Evolutionary conservation across 2,113 vertebrate species (phyloP).

Genomic region (Desmodus rotundus): DNA sequence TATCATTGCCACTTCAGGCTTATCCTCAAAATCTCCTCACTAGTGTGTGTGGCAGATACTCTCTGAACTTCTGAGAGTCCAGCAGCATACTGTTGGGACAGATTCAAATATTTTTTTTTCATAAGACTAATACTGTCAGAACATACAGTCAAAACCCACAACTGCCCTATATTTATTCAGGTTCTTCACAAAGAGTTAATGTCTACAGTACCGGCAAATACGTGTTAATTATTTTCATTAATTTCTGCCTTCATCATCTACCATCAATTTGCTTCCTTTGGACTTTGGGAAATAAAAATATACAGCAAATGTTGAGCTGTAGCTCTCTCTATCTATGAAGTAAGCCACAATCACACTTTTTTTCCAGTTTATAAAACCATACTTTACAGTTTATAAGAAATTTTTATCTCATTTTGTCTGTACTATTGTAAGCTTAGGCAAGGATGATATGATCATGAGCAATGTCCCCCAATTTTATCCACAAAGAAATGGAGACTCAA

Average conservation of each 20-base stretch:
- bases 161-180: background rate
- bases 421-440: background rate
- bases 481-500: background rate
- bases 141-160: background rate
- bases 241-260: background rate
- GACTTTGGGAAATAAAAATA: background rate
- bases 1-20: background rate
- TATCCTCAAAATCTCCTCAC: background rate
- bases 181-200: background rate
- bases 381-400: background rate
- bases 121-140: background rate
- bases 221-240: background rate
- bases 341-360: background rate
- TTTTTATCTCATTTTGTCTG: background rate
- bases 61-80: background rate
- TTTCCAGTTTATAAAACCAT: background rate
- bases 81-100: background rate
- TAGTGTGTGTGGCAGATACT: background rate
- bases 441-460: background rate
- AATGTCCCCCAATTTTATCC: background rate
- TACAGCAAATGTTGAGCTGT: background rate
- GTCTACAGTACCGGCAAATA: background rate
- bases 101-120: background rate
- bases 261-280: background rate
- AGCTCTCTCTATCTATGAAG: too few relatives aligned